Conservation (phyloP, 1,140 invertebrate genomes). For the Eueides isabella region DNA sequence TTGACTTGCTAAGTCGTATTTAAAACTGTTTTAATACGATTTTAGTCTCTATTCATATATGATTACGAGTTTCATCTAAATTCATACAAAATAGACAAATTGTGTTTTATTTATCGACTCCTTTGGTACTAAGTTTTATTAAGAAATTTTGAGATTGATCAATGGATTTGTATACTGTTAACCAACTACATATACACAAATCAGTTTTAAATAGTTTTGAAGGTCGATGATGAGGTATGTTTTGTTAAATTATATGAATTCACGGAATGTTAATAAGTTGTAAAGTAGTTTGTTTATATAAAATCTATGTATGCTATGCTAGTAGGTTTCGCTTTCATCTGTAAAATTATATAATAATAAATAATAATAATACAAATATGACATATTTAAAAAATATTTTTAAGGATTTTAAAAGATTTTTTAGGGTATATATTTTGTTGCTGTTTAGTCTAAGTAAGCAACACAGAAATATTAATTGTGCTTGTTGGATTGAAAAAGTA, state of each 20-base stretch:
- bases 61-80: not conserved
- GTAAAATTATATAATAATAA: too few relatives aligned
- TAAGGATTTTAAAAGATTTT: too few relatives aligned
- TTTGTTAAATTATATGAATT: not conserved
- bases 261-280: not conserved
- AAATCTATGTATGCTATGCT: not conserved
- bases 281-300: not conserved
- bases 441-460: too few relatives aligned
- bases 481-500: too few relatives aligned
- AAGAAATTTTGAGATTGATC: slow-evolving; percentile 6
- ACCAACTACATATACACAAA: too few relatives aligned
- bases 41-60: not conserved
- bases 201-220: too few relatives aligned
- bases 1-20: slow-evolving; percentile 44
- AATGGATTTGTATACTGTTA: slow-evolving; percentile 5
- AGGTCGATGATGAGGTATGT: not conserved
- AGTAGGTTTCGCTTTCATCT: too few relatives aligned
- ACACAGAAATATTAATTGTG: too few relatives aligned
- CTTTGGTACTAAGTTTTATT: not conserved
- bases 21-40: not conserved
- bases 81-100: not conserved
- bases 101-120: not conserved
- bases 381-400: too few relatives aligned
- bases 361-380: too few relatives aligned
- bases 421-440: too few relatives aligned